Evolutionary conservation across 1,140 invertebrate species (phyloP), one percentile per base, ranked within the genome.

Genomic region (Belonocnema kinseyi): DNA sequence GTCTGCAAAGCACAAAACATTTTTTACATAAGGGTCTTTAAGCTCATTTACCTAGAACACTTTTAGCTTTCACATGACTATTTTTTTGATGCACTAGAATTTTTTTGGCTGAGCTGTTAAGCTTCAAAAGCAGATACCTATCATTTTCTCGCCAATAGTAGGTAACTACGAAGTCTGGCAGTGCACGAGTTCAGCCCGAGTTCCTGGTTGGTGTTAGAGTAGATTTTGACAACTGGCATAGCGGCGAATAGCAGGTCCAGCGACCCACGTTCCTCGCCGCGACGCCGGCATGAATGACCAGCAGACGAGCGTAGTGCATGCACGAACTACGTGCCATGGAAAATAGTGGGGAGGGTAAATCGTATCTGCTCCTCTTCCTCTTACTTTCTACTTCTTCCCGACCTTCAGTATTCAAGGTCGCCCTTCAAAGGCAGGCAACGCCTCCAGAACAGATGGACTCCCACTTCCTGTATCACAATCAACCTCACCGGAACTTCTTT

Each of bases 201-300:
- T 40, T n/a, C 46, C 3, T 14, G 19, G 46, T 50, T 50, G 50
- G 33, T 50, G 50, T 5, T 11, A 73, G 40, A 78, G 72, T 70
- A 58, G 74, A 73, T 56, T 51, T 75, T 66, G 12, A 66, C 33
- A 33, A 33, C 56, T 33, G 51, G 74, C 52, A 56, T 75, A 33
- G 74, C 46, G 72, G n/a, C 76, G 56, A 70, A 74, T 82, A 56
- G 78, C 79, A 81, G 83, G 83, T 78, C 79, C 78, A 83, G 80
- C 85, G 77, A 84, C 83, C 75, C 85, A 86, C 85, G 85, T 88
- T 82, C 80, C 74, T 78, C 79, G 82, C 83, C 80, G 77, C 74
- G 81, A 79, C 80, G 73, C 76, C 78, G 70, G 81, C 80, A 85
- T 88, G 87, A 89, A 86, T 86, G 83, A 88, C 85, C 75, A 88